These are phyloP conservation scores for Egretta garzetta DNA, from an alignment of 2,113 vertebrate species.

Conservation along the genomic window DNA sequence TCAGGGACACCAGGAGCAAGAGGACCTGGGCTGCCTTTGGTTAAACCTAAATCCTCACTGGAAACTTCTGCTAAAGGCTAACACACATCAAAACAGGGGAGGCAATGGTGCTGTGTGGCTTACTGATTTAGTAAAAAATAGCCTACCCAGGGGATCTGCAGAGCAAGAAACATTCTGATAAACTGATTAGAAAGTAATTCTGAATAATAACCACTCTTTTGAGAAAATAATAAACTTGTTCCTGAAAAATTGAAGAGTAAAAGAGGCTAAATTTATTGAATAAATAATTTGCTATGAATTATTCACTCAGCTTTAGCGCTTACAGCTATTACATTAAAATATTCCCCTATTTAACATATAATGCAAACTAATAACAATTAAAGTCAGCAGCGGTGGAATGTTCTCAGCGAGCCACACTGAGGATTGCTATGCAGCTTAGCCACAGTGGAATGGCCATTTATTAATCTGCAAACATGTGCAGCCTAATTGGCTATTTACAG, in stretches of 20 bases:
- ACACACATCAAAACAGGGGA: background rate
- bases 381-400: background rate
- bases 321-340: constrained; percentile 46
- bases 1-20: background rate
- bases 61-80: background rate
- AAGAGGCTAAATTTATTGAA: constrained; percentile 48
- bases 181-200: constrained; percentile 17
- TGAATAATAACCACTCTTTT: constrained; percentile 4
- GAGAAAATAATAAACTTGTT: constrained; percentile 18
- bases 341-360: constrained; percentile 37
- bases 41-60: background rate
- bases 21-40: background rate
- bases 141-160: background rate
- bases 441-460: background rate
- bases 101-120: background rate
- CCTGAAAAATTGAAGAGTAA: constrained; percentile 10
- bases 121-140: background rate
- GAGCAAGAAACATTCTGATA: background rate
- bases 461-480: background rate
- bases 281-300: constrained; percentile 58
- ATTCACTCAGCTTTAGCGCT: background rate
- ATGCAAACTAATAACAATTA: constrained; percentile 44
- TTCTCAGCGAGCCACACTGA: background rate
- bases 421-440: background rate
- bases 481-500: background rate